Base-by-base conservation (phyloP, 2,888 invertebrate species). In the Venusia cambrica region DNA sequence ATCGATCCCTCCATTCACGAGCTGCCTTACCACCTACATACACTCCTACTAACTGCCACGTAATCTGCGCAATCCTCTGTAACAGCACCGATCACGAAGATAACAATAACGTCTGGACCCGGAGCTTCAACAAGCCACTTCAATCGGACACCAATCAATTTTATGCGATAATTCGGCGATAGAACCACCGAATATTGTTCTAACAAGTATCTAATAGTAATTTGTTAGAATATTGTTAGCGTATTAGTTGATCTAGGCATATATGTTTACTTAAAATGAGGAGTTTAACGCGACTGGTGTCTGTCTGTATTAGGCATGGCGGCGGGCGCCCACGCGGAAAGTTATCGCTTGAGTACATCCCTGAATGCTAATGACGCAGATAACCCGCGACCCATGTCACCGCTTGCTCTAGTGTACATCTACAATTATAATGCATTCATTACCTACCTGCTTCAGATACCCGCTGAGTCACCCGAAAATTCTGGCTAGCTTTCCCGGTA, bases 1-100 rank as follows among this genome's bases (percentile, higher is more conserved):
- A 87, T 85, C 85, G 85, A 85, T 84, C 80, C 69, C 40, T 72
- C 78, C 79, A 81, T 84, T 84, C 85, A 85, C 76, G 69, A 57
- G 67, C 66, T 63, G 60, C 69, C 69, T 65, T 67, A 45, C 72
- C 80, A 75, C 83, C 84, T 76, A 83, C 83, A 75, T 76, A 73
- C 11, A 6, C 29, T 22, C 22, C 4, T 18, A 40, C 27, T 24
- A 31, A 40, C 40, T 40, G 10, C 11, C 5, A 11, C 14, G 4
- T 15, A 14, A 18, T 11, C 36, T 26, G 6, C 15, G 63, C 59
- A 57, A 62, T 62, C 67, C 54, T 62, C 52, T 73, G 75, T 74
- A 36, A 36, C 35, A 38, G 28, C 76, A 74, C 65, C 73, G 79
- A 84, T 80, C 80, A 78, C 69, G 73, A 71, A 73, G 81, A 81